Conservation (phyloP, 2,113 vertebrate genomes). For the Cinclus mexicanus region DNA sequence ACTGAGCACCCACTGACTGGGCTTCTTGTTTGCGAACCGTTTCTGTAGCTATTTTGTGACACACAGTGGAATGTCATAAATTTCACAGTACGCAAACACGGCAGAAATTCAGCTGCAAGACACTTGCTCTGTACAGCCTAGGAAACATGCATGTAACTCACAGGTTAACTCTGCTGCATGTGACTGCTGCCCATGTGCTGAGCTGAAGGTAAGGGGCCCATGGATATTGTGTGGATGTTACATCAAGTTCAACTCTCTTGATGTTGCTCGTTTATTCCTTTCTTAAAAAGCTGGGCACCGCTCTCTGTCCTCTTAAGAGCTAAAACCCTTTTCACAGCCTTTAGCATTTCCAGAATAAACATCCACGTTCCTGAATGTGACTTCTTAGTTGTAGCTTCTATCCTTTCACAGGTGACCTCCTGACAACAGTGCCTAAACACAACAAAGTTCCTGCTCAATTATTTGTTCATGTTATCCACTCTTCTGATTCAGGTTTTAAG, state of each 20-base stretch:
- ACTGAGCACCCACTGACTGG: not conserved
- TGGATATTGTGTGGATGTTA: fast-evolving
- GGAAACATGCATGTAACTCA: not conserved
- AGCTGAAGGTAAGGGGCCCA: not conserved
- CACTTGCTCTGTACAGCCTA: not conserved
- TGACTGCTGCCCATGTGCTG: not conserved
- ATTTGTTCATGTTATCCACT: not conserved
- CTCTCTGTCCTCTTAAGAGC: not conserved
- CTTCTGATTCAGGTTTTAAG: not conserved
- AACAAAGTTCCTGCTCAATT: not conserved
- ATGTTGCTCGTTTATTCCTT: not conserved
- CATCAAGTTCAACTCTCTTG: not conserved
- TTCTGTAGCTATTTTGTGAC: not conserved
- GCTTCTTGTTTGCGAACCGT: not conserved
- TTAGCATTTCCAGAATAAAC: conserved; percentile 17
- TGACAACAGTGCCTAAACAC: not conserved
- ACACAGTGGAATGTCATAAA: not conserved
- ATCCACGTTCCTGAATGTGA: not conserved
- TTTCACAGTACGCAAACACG: not conserved
- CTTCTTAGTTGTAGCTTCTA: not conserved
- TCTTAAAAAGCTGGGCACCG: not conserved
- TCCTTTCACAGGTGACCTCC: not conserved
- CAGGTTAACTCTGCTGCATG: not conserved
- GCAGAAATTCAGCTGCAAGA: not conserved
- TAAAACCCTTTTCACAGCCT: not conserved